Conservation (phyloP, 2,797 vertebrate species). For the Buceros bicornis region DNA sequence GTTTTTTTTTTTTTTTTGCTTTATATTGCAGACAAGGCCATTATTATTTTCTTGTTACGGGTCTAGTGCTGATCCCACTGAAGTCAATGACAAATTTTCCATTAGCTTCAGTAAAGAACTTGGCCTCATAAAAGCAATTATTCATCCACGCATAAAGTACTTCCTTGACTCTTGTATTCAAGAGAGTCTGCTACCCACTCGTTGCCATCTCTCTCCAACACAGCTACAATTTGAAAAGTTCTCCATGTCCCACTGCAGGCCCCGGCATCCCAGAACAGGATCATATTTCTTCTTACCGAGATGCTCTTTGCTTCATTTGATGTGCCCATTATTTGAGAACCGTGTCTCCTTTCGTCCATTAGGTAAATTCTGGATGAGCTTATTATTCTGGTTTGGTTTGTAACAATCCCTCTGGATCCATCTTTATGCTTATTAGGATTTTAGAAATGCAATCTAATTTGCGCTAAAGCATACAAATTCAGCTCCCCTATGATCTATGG, state of each 20-base stretch:
- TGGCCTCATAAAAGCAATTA: slow-evolving; percentile 38
- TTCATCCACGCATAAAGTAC: neutral
- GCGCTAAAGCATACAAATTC: slow-evolving; percentile 51
- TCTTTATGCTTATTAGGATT: slow-evolving; percentile 56
- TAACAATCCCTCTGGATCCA: slow-evolving; percentile 57
- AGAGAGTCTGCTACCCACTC: neutral
- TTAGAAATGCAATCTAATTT: slow-evolving; percentile 57
- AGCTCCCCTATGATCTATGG: neutral
- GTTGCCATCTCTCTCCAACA: neutral
- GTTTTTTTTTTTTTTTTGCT: neutral
- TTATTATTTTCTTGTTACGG: slow-evolving; percentile 35
- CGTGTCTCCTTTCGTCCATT: slow-evolving; percentile 43
- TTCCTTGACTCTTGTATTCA: neutral
- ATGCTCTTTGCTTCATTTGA: slow-evolving; percentile 29
- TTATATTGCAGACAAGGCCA: neutral
- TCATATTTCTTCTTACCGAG: neutral
- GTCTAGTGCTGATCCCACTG: neutral
- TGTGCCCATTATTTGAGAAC: slow-evolving; percentile 49
- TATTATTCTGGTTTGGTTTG: slow-evolving; percentile 46
- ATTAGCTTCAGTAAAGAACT: neutral
- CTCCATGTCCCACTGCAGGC: neutral
- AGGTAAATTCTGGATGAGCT: slow-evolving; percentile 55
- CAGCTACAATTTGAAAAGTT: neutral
- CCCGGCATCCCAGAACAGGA: neutral
- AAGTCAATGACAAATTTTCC: slow-evolving; percentile 22